Evolutionary conservation across 2,888 invertebrate species (phyloP).

Genomic region (Oeneis ivallda): DNA sequence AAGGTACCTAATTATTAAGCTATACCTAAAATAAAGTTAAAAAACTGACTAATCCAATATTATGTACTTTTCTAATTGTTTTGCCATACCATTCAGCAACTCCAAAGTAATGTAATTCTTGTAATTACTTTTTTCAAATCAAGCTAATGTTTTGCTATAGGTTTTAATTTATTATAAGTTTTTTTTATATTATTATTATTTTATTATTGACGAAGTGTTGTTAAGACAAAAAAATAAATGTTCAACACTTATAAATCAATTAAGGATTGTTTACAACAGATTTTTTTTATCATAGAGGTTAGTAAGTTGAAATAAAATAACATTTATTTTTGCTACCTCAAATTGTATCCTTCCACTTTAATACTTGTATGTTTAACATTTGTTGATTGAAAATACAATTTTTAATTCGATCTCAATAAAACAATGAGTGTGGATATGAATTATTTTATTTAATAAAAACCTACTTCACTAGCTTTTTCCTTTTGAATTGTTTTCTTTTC

Average conservation of each 20-base stretch:
- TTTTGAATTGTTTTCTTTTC: constrained; percentile 69
- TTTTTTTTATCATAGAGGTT: neutral
- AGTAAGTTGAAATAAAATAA: neutral
- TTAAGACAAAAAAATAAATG: too few species aligned
- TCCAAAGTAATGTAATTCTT: too few species aligned
- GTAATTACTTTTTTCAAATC: too few species aligned
- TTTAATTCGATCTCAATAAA: constrained; percentile 26
- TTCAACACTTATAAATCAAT: too few species aligned
- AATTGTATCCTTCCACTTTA: constrained; percentile 23
- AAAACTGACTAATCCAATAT: too few species aligned
- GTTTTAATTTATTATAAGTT: neutral
- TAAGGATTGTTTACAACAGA: neutral
- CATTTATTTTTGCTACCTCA: constrained; percentile 23
- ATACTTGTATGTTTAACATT: constrained; percentile 6
- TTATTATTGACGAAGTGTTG: too few species aligned
- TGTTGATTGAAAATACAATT: constrained; percentile 16
- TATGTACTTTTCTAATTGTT: too few species aligned
- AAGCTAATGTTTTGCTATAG: neutral
- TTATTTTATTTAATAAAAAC: constrained; percentile 41
- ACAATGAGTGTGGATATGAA: constrained; percentile 31
- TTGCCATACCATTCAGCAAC: too few species aligned
- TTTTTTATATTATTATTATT: too few species aligned
- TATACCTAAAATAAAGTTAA: too few species aligned
- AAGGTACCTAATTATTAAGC: too few species aligned
- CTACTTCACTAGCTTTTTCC: constrained; percentile 61